Base-by-base conservation (phyloP, 2,888 invertebrate genomes). In the Mesodorylaimus sp. region DNA sequence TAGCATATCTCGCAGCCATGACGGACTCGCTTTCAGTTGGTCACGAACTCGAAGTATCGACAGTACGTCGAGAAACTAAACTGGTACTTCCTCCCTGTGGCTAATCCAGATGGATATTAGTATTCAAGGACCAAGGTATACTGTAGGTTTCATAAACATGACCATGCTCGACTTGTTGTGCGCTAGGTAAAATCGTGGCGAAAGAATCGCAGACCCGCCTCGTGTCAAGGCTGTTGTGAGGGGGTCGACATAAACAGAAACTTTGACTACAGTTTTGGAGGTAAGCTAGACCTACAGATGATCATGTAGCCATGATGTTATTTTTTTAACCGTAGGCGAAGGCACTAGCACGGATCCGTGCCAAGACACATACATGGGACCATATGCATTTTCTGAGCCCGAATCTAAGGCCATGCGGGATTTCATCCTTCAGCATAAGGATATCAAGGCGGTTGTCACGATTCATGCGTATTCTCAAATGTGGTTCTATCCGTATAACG, bases 141-240 rank as follows among this genome's bases (percentile, higher is more conserved):
- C n/a, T n/a, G n/a, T n/a, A n/a, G n/a, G n/a, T n/a, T n/a, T n/a
- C n/a, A n/a, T n/a, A n/a, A n/a, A n/a, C n/a, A n/a, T n/a, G n/a
- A n/a, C n/a, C n/a, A n/a, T n/a, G n/a, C n/a, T n/a, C n/a, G n/a
- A n/a, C n/a, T n/a, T n/a, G n/a, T n/a, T n/a, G n/a, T n/a, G n/a
- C n/a, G n/a, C n/a, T n/a, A 39, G 41, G 41, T 39, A 7, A 39
- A 23, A 39, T 7, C n/a, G 7, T 39, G 41, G 41, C 41, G 41
- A 21, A 39, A 39, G 21, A 39, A 39, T 39, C 41, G 41, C n/a
- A n/a, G n/a, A n/a, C n/a, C n/a, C n/a, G n/a, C n/a, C n/a, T n/a
- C n/a, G n/a, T n/a, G n/a, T n/a, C n/a, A n/a, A n/a, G n/a, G n/a
- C n/a, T n/a, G n/a, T n/a, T n/a, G n/a, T n/a, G n/a, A n/a, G n/a